These are phyloP conservation scores for Sturmia bella DNA, from an alignment of 2,888 invertebrate species.

Conservation along the genomic window DNA sequence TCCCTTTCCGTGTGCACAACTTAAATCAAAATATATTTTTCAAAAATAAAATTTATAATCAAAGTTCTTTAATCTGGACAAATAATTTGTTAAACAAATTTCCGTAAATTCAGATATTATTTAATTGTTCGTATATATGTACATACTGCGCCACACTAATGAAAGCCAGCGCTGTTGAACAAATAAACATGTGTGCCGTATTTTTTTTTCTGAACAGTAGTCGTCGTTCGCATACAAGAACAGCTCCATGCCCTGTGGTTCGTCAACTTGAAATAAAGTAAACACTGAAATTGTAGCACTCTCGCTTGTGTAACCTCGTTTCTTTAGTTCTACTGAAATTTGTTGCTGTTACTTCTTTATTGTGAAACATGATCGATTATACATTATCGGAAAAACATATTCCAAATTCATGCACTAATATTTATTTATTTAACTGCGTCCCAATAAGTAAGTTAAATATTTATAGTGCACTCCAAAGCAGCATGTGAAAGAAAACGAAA, in stretches of 20 bases:
- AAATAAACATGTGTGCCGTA: slow-evolving; percentile 17
- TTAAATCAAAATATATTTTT: too few relatives aligned
- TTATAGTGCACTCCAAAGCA: slow-evolving; percentile 29
- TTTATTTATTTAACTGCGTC: slow-evolving; percentile 58
- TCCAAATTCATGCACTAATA: slow-evolving; percentile 31
- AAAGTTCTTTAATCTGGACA: too few relatives aligned
- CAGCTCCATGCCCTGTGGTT: slow-evolving; percentile 32
- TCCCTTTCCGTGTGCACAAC: too few relatives aligned
- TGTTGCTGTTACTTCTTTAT: slow-evolving; percentile 23
- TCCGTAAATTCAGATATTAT: too few relatives aligned
- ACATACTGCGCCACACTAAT: slow-evolving; percentile 5
- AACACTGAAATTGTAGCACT: slow-evolving; percentile 16
- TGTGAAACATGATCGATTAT: slow-evolving; percentile 62
- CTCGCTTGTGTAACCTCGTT: slow-evolving; percentile 34
- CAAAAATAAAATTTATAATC: too few relatives aligned
- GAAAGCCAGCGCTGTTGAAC: neutral
- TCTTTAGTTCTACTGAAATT: slow-evolving; percentile 11
- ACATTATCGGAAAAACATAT: slow-evolving; percentile 53
- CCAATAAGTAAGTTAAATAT: slow-evolving; percentile 66
- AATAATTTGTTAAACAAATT: too few relatives aligned
- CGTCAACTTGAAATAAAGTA: slow-evolving; percentile 4
- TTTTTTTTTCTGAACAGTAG: slow-evolving; percentile 4
- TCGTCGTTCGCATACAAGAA: neutral
- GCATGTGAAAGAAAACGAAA: too few relatives aligned
- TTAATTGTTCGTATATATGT: neutral